These are phyloP conservation scores for Idris sp. DNA, from an alignment of 1,140 invertebrate genomes.

Conservation along the genomic window DNA sequence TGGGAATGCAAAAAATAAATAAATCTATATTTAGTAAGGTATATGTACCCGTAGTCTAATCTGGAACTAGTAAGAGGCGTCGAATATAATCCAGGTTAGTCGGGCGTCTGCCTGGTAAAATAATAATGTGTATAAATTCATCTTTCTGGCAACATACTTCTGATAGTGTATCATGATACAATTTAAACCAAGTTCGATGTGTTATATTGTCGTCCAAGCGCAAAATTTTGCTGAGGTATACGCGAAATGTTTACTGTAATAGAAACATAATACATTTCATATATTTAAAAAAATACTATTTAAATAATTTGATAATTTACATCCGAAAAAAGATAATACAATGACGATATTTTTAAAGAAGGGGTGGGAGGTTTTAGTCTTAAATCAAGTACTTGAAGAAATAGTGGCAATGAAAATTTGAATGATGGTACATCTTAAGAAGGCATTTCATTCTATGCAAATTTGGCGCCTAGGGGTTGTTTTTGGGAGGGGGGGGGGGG, in stretches of 20 bases:
- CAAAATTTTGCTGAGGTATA: constrained; percentile 27
- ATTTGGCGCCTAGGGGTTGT: no score
- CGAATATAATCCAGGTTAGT: constrained; percentile 49
- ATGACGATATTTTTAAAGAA: no score
- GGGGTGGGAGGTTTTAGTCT: no score
- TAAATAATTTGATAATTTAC: no score
- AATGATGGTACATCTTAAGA: no score
- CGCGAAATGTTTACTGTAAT: constrained; percentile 20
- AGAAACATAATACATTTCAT: not conserved
- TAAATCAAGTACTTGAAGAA: no score
- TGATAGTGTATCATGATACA: constrained; percentile 31
- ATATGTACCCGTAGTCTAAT: constrained; percentile 14
- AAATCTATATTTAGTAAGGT: constrained; percentile 14
- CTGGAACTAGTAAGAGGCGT: constrained; percentile 12
- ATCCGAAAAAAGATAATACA: no score
- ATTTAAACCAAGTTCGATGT: constrained; percentile 18
- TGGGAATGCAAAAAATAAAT: constrained; percentile 1
- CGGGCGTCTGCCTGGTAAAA: constrained; percentile 41
- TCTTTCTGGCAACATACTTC: constrained; percentile 46
- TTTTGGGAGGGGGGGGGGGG: no score
- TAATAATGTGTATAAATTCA: constrained; percentile 42
- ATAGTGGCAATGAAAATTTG: no score
- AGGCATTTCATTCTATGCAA: no score
- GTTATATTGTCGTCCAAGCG: constrained; percentile 30
- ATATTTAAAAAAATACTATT: no score